Percentiles rank a stretch among this genome's conserved stretches.
Conservation (phyloP, 1,140 invertebrate genomes). For the Scaptomyza montana region DNA sequence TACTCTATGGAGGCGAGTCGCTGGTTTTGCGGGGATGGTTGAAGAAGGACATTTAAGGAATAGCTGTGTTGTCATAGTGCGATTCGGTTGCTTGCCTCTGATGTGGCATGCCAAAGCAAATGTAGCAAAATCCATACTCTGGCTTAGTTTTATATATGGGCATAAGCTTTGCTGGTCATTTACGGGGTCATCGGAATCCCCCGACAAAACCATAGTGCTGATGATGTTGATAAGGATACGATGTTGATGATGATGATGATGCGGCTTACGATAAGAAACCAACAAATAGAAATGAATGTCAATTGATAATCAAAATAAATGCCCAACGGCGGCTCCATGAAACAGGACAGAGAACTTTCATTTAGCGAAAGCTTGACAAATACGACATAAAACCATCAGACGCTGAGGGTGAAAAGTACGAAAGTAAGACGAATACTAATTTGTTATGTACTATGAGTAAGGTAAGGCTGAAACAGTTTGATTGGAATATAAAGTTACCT, state of each 20-base stretch:
- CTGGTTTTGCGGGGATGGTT: neutral
- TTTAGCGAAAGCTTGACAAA: conserved; percentile 43
- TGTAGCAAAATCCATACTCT: conserved; percentile 14
- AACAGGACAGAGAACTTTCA: neutral
- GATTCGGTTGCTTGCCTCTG: conserved; percentile 20
- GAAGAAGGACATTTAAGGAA: conserved; percentile 34
- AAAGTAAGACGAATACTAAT: neutral
- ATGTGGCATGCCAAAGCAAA: conserved; percentile 47
- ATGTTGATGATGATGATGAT: conserved; percentile 20
- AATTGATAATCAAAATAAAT: conserved; percentile 83
- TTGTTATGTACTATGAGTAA: neutral
- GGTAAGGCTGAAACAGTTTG: neutral
- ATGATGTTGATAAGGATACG: neutral
- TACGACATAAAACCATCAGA: conserved; percentile 5
- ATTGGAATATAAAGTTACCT: neutral
- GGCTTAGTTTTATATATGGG: conserved; percentile 30
- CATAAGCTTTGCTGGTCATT: conserved; percentile 55
- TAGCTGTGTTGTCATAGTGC: conserved; percentile 24
- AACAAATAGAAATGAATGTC: conserved; percentile 83
- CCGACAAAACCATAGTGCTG: neutral
- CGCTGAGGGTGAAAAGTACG: neutral
- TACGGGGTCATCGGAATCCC: conserved; percentile 17
- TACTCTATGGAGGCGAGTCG: neutral
- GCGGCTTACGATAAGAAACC: conserved; percentile 70
- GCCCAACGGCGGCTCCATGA: conserved; percentile 23